Conservation (phyloP, 2,797 vertebrate species). For the Clarias laeviceps region DNA sequence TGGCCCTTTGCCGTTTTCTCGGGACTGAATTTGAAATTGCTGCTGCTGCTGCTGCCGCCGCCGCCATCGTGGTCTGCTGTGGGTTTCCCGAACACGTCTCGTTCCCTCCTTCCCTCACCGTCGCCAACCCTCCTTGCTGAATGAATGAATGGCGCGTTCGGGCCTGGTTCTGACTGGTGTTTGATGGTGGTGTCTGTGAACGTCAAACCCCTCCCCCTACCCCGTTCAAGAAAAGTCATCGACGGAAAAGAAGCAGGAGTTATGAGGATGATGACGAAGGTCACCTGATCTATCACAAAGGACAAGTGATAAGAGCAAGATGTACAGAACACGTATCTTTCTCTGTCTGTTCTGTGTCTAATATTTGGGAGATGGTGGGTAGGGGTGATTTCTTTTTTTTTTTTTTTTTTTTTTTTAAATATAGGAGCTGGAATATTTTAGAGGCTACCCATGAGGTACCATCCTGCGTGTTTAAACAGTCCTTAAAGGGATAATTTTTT, state of each 20-base stretch:
- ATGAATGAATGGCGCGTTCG: constrained; percentile 78
- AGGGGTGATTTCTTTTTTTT: constrained; percentile 3
- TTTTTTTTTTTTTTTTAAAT: not conserved
- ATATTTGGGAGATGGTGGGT: constrained; percentile 45
- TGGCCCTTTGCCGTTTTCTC: constrained; percentile 78
- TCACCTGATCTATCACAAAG: constrained; percentile 87
- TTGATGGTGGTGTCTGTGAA: constrained; percentile 43
- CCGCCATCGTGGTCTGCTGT: constrained; percentile 71
- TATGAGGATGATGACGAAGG: constrained; percentile 88
- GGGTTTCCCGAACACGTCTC: constrained; percentile 76
- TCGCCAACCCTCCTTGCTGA: constrained; percentile 71
- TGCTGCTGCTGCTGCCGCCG: constrained; percentile 71
- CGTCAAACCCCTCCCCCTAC: constrained; percentile 30
- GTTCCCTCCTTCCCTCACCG: constrained; percentile 59
- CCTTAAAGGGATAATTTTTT: too few species aligned
- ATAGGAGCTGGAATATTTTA: constrained; percentile 29
- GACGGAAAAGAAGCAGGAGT: constrained; percentile 79
- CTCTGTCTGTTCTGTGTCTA: constrained; percentile 67
- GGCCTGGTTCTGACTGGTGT: constrained; percentile 79
- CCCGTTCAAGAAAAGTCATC: constrained; percentile 69
- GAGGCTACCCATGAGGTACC: constrained; percentile 12
- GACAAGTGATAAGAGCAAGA: constrained; percentile 88
- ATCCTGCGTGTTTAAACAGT: constrained; percentile 16
- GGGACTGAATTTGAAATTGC: constrained; percentile 84
- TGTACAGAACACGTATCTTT: constrained; percentile 77